phyloP scores from a whole-genome alignment of 2,797 vertebrate species.

The Zalophus californianus region DNA sequence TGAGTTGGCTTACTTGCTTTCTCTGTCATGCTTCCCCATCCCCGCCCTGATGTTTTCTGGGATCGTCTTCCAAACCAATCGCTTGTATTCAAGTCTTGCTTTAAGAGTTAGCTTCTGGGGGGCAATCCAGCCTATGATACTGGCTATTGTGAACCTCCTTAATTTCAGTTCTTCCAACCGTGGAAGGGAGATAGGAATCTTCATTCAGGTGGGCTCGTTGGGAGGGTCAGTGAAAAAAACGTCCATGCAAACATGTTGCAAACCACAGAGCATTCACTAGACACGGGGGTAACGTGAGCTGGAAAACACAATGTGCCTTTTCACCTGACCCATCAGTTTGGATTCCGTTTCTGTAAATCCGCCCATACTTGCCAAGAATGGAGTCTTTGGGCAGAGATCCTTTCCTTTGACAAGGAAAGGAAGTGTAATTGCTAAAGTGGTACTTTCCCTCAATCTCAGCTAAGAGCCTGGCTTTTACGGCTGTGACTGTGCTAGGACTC shows the following conservation, averaged over 20 bases:
- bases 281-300: rapidly evolving
- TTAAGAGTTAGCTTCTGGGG: neutral
- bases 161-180: neutral
- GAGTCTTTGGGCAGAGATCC: slow-evolving; percentile 16
- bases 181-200: neutral
- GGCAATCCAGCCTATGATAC: neutral
- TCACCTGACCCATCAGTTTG: neutral
- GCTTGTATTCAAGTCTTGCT: neutral
- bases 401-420: slow-evolving; percentile 46
- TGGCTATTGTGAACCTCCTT: neutral
- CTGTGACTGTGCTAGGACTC: slow-evolving; percentile 16
- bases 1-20: neutral
- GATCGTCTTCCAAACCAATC: neutral
- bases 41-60: neutral
- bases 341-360: neutral
- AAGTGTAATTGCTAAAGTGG: slow-evolving; percentile 62
- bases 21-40: neutral
- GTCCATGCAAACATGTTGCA: neutral
- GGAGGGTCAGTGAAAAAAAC: neutral
- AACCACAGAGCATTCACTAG: neutral
- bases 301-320: neutral
- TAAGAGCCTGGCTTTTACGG: slow-evolving; percentile 65
- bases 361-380: neutral
- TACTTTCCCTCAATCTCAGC: slow-evolving; percentile 3
- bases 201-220: no score